Base-by-base conservation (phyloP, 2,113 vertebrate species). In the Sorex araneus region DNA sequence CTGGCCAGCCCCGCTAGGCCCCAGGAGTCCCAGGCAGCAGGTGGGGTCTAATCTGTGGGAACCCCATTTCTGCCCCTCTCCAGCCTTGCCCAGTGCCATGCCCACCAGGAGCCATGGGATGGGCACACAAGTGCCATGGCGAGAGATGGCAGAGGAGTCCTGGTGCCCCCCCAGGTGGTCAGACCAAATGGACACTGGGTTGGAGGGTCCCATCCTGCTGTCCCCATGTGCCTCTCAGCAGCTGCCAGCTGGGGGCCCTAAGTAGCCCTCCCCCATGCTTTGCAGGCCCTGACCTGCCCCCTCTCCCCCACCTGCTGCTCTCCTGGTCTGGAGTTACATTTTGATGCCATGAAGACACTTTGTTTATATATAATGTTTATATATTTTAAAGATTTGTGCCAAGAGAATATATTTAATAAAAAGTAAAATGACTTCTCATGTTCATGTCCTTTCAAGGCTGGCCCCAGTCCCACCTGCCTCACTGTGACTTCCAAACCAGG, bases 401-500 rank as follows among this genome's bases (percentile, higher is more conserved):
- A 98, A 98, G 94, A 98, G 96, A 98, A 94, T 98, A 98, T 98
- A 98, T 98, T 98, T 98, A 98, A 98, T 98, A 98, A 98, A 98
- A 97, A 97, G 4, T 28, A 21, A 89, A 94, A 60, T 81, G 86
- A 95, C 70, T 87, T 85, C 79, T 96, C 63, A 23, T 25, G 4
- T 0, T 32, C 1, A 19, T 25, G 11, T 21, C 40, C 15, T 67
- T 73, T 84, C 2, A 30, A 0, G 25, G 63, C 76, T 76, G 30
- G 77, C 9, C 45, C 30, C 34, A 7, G 4, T 16, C 23, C 6
- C 18, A 60, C n/a, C 8, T n/a, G 28, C 1, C n/a, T 28, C 71
- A 11, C 3, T 1, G 10, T 89, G 40, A 60, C 57, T 60, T 40
- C 50, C 34, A 86, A 84, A 64, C 1, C 40, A 30, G 12, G 15